Evolutionary conservation across 2,797 vertebrate genomes (phyloP).

Genomic region (Tadarida brasiliensis): DNA sequence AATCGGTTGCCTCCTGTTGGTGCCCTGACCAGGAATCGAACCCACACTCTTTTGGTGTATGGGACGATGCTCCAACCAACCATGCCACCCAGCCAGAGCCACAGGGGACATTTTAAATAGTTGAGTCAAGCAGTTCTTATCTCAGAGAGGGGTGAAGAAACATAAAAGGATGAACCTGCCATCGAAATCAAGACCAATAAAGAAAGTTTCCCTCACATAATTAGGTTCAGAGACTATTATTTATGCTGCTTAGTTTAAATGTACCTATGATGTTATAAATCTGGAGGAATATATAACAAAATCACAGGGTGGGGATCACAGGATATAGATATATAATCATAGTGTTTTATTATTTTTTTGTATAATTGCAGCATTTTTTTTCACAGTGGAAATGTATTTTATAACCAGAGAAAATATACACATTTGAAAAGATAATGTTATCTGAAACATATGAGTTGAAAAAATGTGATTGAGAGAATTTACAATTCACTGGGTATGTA

Average conservation of each 20-base stretch:
- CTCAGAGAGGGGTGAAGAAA: background rate
- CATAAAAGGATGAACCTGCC: background rate
- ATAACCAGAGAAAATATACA: background rate
- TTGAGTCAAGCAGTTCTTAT: background rate
- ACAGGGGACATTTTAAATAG: background rate
- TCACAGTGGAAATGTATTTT: background rate
- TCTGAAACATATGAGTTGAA: background rate
- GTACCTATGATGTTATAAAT: background rate
- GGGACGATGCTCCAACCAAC: too few species aligned
- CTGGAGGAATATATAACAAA: background rate
- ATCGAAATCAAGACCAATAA: background rate
- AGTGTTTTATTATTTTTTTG: slow-evolving; percentile 1
- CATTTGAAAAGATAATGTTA: background rate
- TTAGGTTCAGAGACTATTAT: background rate
- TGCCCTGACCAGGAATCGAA: too few species aligned
- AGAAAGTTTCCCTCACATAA: background rate
- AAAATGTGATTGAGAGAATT: background rate
- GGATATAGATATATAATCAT: background rate
- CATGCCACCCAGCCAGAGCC: too few species aligned
- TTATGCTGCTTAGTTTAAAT: background rate
- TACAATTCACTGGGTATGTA: background rate
- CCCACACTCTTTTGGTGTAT: too few species aligned
- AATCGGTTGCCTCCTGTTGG: too few species aligned
- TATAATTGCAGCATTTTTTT: background rate
- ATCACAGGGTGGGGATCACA: background rate